Evolutionary conservation across 2,888 invertebrate genomes (phyloP), one percentile per base, ranked within the genome.

Genomic region (Helicoverpa assulta): DNA sequence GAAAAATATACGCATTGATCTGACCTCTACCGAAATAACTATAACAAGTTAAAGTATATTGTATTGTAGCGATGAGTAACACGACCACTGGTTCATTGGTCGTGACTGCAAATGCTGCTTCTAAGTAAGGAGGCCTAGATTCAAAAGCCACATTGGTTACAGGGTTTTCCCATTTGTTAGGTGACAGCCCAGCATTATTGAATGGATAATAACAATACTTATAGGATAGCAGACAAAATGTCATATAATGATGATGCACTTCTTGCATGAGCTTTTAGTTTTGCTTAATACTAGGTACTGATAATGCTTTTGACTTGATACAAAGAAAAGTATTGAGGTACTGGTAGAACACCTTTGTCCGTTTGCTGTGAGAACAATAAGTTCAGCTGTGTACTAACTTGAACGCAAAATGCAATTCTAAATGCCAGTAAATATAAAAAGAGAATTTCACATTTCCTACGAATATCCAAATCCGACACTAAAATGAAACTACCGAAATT

Each of bases 1-100:
- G 55, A 21, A 76, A 59, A 56, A 47, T 4, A 47, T 47, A 47
- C n/a, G 16, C n/a, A 47, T n/a, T 5, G 16, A 4, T 43, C 43
- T 40, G 12, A 2, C 10, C 10, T n/a, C 5, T 47, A 5, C n/a
- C 1, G 2, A 47, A n/a, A 47, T 47, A 47, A n/a, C 47, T n/a
- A 47, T 47, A 47, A 47, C n/a, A 47, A 47, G 5, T 47, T 47
- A n/a, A 5, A 43, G 43, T 43, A 40, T 12, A 1, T 40, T 43
- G 6, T 16, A n/a, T 47, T 47, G 47, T 47, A 0, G 12, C 12
- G 47, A 47, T 47, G 47, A 47, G 12, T 47, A 47, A 47, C n/a
- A n/a, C 47, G 33, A n/a, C 47, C 47, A n/a, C 12, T 10, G 10
- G 40, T 40, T 40, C 40, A 14, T 40, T 40, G 40, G 12, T 40